Percentiles rank a stretch among this genome's conserved stretches.
phyloP scores from a whole-genome alignment of 2,797 vertebrate genomes.

The Cuniculus paca region DNA sequence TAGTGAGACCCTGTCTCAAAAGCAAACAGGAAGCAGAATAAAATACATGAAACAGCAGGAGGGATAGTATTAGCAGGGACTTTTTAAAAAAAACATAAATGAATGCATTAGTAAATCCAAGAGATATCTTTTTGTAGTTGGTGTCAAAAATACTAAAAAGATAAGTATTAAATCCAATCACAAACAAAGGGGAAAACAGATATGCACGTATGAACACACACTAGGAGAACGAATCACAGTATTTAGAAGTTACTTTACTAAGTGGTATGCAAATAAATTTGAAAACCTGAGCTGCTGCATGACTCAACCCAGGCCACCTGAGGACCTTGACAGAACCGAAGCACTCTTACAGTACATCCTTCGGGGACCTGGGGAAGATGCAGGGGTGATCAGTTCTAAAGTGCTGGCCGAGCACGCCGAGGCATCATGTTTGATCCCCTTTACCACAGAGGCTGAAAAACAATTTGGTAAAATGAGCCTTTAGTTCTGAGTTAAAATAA shows the following conservation, averaged over 20 bases:
- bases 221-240: background rate
- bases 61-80: background rate
- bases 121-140: background rate
- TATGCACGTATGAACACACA: background rate
- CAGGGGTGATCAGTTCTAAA: background rate
- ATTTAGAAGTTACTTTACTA: conserved; percentile 16
- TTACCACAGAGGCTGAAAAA: background rate
- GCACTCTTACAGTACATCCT: too few species aligned
- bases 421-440: background rate
- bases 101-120: background rate
- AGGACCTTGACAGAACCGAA: too few species aligned
- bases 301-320: too few species aligned
- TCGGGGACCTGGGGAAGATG: too few species aligned
- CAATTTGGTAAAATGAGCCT: conserved; percentile 16
- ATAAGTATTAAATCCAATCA: background rate
- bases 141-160: background rate
- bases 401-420: background rate
- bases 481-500: background rate
- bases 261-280: background rate
- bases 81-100: background rate
- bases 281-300: background rate
- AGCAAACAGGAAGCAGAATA: too few species aligned
- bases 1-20: background rate
- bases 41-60: background rate
- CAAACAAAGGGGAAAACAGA: background rate